These are phyloP conservation scores for Philantomba maxwellii DNA, from an alignment of 2,113 vertebrate species.

Conservation along the genomic window DNA sequence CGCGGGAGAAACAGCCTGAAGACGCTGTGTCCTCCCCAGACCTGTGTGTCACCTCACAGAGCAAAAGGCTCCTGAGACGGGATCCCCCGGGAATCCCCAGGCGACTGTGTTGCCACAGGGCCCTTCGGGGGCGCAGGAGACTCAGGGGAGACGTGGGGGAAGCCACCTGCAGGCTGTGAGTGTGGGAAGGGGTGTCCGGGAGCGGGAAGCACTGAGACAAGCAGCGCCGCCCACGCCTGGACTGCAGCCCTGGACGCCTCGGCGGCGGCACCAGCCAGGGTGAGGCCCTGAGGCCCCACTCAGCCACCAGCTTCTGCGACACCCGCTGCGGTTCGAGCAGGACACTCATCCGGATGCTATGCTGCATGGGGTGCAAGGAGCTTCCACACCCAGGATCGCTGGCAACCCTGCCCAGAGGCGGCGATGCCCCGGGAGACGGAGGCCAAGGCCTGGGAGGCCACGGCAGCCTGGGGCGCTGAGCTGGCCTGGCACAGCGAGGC, in stretches of 20 bases:
- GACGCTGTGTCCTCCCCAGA: accelerated
- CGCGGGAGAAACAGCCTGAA: neutral
- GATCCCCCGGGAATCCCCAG: neutral
- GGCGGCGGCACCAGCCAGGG: neutral
- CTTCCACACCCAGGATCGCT: neutral
- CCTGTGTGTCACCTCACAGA: accelerated
- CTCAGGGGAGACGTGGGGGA: neutral
- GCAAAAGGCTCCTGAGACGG: too few relatives aligned
- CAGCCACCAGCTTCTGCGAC: neutral
- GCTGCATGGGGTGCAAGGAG: accelerated
- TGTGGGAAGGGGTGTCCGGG: neutral
- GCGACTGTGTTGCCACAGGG: neutral
- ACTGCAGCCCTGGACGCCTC: neutral
- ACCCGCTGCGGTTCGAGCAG: accelerated
- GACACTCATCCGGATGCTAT: too few relatives aligned
- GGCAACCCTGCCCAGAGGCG: too few relatives aligned
- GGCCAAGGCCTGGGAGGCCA: neutral
- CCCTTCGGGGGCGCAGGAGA: neutral
- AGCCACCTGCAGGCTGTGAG: neutral
- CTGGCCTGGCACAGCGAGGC: neutral
- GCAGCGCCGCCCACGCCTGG: neutral
- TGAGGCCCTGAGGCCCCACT: neutral
- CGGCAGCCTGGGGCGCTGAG: neutral
- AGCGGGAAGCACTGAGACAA: neutral
- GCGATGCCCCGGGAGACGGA: accelerated